Conservation (phyloP, 2,888 invertebrate genomes). For the Camponotus fellah region DNA sequence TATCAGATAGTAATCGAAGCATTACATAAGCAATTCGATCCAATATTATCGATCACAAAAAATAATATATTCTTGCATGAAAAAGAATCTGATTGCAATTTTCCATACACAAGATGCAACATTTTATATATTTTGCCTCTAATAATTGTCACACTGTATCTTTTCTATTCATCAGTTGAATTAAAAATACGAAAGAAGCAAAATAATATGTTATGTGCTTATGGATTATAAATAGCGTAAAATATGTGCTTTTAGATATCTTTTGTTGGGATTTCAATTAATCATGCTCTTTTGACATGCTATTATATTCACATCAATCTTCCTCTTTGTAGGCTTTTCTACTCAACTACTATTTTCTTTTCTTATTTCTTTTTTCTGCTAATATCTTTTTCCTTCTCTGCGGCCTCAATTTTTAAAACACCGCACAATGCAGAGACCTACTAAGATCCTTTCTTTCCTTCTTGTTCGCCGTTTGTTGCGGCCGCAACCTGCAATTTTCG, state of each 20-base stretch:
- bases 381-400: neutral
- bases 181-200: constrained; percentile 4
- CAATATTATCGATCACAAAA: neutral
- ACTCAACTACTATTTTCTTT: constrained; percentile 6
- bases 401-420: constrained; percentile 28
- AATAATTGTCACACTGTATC: neutral
- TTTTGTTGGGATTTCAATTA: constrained; percentile 41
- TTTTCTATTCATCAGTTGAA: neutral
- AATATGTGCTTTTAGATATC: constrained; percentile 15
- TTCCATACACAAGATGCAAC: neutral
- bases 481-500: constrained; percentile 76
- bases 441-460: constrained; percentile 62
- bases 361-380: neutral
- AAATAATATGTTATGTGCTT: constrained; percentile 1
- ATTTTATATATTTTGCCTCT: neutral
- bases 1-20: neutral
- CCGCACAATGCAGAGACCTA: constrained; percentile 64
- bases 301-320: constrained; percentile 53
- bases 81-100: neutral
- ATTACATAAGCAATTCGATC: neutral
- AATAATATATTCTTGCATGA: neutral
- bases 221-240: constrained; percentile 31
- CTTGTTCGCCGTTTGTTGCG: constrained; percentile 71
- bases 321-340: constrained; percentile 13
- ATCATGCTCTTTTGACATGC: constrained; percentile 37